Conservation (phyloP, 2,113 vertebrate genomes). For the Etheostoma spectabile region DNA sequence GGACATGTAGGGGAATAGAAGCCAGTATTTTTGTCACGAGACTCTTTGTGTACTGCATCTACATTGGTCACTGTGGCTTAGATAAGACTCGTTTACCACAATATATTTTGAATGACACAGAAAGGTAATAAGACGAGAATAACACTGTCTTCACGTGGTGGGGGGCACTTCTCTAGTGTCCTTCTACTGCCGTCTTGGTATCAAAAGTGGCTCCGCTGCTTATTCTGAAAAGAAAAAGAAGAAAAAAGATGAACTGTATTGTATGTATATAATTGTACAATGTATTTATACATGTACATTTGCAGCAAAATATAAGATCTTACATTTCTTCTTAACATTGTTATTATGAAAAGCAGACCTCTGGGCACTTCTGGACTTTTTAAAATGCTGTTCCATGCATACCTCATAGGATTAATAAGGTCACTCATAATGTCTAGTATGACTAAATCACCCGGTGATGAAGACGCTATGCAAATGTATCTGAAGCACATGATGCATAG, state of each 20-base stretch:
- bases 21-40: constrained; percentile 14
- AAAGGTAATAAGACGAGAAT: constrained; percentile 64
- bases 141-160: constrained; percentile 68
- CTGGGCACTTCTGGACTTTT: constrained; percentile 26
- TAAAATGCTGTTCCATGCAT: constrained; percentile 66
- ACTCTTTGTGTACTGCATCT: constrained; percentile 42
- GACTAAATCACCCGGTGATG: constrained; percentile 56
- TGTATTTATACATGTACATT: constrained; percentile 5
- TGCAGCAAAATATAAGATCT: constrained; percentile 22
- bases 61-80: constrained; percentile 44
- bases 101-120: constrained; percentile 46
- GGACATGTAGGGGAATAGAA: constrained; percentile 26
- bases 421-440: constrained; percentile 48
- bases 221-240: constrained; percentile 76
- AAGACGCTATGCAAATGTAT: constrained; percentile 62
- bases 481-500: constrained; percentile 67
- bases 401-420: constrained; percentile 56
- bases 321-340: constrained; percentile 32
- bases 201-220: constrained; percentile 80
- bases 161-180: constrained; percentile 68
- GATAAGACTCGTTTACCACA: constrained; percentile 36
- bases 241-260: constrained; percentile 9
- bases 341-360: constrained; percentile 58
- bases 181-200: constrained; percentile 83
- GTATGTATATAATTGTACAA: neutral